phyloP scores from a whole-genome alignment of 1,140 invertebrate genomes.

The Chironomus tepperi region DNA sequence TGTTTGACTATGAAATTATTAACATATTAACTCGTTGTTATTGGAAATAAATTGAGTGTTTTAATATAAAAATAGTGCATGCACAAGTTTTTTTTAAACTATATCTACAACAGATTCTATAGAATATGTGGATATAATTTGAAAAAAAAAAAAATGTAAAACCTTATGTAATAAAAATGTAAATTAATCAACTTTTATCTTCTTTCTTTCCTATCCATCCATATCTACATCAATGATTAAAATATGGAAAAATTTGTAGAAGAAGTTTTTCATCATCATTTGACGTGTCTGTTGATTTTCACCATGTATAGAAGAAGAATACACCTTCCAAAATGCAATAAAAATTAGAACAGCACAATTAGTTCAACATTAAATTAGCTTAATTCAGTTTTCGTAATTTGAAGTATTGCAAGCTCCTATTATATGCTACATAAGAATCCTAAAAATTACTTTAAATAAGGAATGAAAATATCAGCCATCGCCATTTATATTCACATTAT shows the following conservation, averaged over 20 bases:
- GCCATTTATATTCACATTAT: neutral
- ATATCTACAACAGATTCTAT: no score
- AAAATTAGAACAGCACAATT: neutral
- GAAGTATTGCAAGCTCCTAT: neutral
- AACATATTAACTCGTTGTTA: no score
- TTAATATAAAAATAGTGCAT: no score
- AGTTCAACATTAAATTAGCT: no score
- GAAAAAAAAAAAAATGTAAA: no score
- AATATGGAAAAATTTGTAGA: neutral
- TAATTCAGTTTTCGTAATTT: neutral
- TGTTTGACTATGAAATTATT: no score
- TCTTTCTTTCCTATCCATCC: neutral
- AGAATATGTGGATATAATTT: no score
- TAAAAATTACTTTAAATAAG: neutral
- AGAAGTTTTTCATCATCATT: neutral
- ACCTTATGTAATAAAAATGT: neutral
- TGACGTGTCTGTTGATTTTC: constrained; percentile 12
- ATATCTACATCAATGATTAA: neutral
- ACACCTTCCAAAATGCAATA: neutral
- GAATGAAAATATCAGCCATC: neutral
- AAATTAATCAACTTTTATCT: constrained; percentile 1
- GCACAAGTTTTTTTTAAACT: no score
- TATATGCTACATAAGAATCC: neutral
- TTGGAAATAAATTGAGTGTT: no score
- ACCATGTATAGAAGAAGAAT: neutral